phyloP scores from a whole-genome alignment of 2,113 vertebrate species.

The Orthonyx spaldingii region DNA sequence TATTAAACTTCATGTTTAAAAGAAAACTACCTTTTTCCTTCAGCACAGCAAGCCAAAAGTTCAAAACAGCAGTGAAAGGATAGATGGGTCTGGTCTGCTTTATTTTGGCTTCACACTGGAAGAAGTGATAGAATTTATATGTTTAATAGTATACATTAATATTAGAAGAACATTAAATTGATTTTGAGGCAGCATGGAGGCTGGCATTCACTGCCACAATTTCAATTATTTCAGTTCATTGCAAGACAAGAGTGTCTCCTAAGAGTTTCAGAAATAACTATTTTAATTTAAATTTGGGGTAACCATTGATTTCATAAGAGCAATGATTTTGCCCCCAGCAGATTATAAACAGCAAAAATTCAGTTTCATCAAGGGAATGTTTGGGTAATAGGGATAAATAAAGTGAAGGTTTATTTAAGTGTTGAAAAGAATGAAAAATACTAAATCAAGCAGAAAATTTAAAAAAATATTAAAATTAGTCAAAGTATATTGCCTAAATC shows the following conservation, averaged over 20 bases:
- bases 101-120: not conserved
- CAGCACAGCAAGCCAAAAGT: not conserved
- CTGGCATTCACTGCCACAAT: not conserved
- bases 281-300: not conserved
- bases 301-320: not conserved
- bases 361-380: not conserved
- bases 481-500: not conserved
- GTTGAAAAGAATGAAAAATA: not conserved
- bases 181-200: not conserved
- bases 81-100: not conserved
- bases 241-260: not conserved
- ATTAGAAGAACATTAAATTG: not conserved
- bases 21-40: not conserved
- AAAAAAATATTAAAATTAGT: not conserved
- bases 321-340: not conserved
- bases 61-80: not conserved
- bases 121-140: not conserved
- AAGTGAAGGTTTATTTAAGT: not conserved
- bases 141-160: not conserved
- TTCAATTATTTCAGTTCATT: not conserved
- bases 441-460: not conserved
- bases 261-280: not conserved
- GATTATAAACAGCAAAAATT: not conserved
- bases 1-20: slow-evolving; percentile 12
- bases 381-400: not conserved